These are phyloP conservation scores for Silurus glanis DNA, from an alignment of 2,113 vertebrate species.

Conservation along the genomic window DNA sequence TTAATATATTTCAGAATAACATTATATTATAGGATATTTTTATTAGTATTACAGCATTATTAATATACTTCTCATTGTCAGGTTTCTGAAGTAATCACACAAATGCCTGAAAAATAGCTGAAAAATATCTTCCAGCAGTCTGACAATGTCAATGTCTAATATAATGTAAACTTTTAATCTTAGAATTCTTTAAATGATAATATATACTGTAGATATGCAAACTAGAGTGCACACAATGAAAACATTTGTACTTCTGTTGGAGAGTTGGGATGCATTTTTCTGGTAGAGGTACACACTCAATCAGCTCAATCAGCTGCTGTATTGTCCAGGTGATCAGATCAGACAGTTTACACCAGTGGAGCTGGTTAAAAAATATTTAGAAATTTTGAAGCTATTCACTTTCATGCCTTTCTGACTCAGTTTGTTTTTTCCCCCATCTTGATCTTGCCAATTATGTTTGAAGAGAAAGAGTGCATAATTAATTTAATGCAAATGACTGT, in stretches of 20 bases:
- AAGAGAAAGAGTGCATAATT: slow-evolving; percentile 51
- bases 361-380: background rate
- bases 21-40: too few species aligned
- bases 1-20: too few species aligned
- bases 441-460: background rate
- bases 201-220: background rate
- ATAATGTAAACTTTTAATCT: background rate
- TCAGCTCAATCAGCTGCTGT: background rate
- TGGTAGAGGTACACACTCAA: background rate
- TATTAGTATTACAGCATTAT: too few species aligned
- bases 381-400: background rate
- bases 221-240: background rate
- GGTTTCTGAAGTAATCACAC: background rate
- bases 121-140: background rate
- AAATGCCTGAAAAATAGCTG: background rate
- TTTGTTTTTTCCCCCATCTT: background rate
- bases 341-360: background rate
- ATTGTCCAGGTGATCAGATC: slow-evolving; percentile 1
- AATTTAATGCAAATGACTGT: slow-evolving; percentile 10
- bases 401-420: background rate
- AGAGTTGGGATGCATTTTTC: background rate
- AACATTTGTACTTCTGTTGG: background rate
- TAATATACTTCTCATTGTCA: background rate
- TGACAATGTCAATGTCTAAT: background rate
- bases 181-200: background rate